Conservation (phyloP, 2,113 vertebrate species). For the Amazona guildingii region DNA sequence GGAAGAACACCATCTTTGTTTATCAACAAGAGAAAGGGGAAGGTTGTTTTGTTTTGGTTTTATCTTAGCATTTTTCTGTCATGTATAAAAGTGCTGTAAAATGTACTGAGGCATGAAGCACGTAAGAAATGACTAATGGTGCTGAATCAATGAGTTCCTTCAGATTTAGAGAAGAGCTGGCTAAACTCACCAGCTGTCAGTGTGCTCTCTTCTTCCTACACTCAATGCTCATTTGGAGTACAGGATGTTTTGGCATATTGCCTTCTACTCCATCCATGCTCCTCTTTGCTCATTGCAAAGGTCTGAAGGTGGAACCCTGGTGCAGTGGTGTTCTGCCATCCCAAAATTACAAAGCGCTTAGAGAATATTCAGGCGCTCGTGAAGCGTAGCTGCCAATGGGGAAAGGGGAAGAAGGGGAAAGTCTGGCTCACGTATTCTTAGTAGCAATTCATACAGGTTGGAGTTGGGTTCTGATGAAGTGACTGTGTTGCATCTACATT, state of each 20-base stretch:
- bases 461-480: not conserved
- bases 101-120: not conserved
- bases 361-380: not conserved
- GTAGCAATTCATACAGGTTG: not conserved
- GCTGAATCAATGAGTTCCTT: not conserved
- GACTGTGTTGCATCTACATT: not conserved
- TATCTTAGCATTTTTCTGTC: not conserved
- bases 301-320: not conserved
- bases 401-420: not conserved
- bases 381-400: not conserved
- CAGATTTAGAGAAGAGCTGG: not conserved
- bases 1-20: not conserved
- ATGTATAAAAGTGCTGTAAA: not conserved
- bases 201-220: not conserved
- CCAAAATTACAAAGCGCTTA: not conserved
- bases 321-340: not conserved
- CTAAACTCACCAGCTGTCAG: not conserved
- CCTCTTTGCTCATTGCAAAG: not conserved
- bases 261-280: not conserved
- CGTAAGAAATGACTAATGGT: not conserved
- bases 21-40: not conserved
- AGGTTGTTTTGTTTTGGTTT: not conserved
- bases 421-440: fast-evolving
- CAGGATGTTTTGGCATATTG: not conserved
- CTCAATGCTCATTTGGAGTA: not conserved